Evolutionary conservation across 1,140 invertebrate species (phyloP).

Genomic region (Drosophila sturtevanti): DNA sequence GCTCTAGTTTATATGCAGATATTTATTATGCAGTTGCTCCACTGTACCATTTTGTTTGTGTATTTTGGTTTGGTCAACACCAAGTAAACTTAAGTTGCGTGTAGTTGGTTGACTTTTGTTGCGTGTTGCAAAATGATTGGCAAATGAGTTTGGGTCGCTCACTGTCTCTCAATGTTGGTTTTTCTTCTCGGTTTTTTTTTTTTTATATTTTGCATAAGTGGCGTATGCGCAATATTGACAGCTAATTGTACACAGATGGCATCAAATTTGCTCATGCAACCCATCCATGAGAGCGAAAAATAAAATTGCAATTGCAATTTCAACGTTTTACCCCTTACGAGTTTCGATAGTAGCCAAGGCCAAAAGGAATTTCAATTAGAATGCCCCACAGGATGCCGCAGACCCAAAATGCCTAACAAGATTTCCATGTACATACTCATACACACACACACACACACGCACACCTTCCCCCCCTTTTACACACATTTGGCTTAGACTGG

Average conservation of each 20-base stretch:
- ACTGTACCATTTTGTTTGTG: slow-evolving; percentile 24
- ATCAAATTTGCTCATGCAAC: slow-evolving; percentile 72
- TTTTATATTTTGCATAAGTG: slow-evolving; percentile 54
- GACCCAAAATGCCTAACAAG: slow-evolving; percentile 55
- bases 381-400: slow-evolving; percentile 59
- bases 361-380: slow-evolving; percentile 68
- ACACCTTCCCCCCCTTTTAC: slow-evolving; percentile 5
- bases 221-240: slow-evolving; percentile 78
- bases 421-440: slow-evolving; percentile 54
- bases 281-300: slow-evolving; percentile 17
- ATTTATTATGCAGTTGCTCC: neutral
- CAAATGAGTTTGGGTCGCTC: slow-evolving; percentile 65
- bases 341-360: slow-evolving; percentile 25
- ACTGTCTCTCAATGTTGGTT: slow-evolving; percentile 48
- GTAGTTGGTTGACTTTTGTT: slow-evolving; percentile 64
- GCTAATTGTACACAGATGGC: slow-evolving; percentile 74
- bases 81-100: slow-evolving; percentile 52
- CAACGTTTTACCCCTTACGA: neutral
- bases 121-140: slow-evolving; percentile 73
- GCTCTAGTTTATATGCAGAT: neutral
- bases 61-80: slow-evolving; percentile 14
- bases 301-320: neutral
- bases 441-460: slow-evolving; percentile 15
- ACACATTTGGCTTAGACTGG: slow-evolving; percentile 27
- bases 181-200: slow-evolving; percentile 34